Evolutionary conservation across 2,888 invertebrate genomes (phyloP).

Genomic region (Megalurothrips usitatus): DNA sequence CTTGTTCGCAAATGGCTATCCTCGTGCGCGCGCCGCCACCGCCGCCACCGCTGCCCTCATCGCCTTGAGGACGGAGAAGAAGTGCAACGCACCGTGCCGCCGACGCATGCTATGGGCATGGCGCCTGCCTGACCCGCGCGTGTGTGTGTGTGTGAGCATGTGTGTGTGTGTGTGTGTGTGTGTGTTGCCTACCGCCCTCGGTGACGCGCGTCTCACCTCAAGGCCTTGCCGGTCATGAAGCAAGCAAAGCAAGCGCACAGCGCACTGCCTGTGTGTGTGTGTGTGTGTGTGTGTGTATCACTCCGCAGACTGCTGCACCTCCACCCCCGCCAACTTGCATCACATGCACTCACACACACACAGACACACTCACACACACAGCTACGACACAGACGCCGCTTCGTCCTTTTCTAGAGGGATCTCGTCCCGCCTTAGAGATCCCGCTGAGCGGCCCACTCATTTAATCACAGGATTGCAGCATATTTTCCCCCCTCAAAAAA

Average conservation of each 20-base stretch:
- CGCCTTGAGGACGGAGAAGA: too few species aligned
- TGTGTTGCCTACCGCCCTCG: constrained; percentile 11
- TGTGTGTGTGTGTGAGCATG: too few species aligned
- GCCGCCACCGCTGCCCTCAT: too few species aligned
- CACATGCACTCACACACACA: not conserved
- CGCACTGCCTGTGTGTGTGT: not conserved
- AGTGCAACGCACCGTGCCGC: not conserved
- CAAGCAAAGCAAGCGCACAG: too few species aligned
- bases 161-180: not conserved
- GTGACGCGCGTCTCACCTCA: not conserved
- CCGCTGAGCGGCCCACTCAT: too few species aligned
- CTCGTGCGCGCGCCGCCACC: not conserved
- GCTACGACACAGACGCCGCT: not conserved
- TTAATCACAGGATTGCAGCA: too few species aligned
- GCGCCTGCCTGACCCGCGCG: too few species aligned
- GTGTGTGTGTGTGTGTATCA: not conserved
- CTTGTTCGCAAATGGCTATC: too few species aligned
- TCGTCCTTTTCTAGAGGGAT: too few species aligned
- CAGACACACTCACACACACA: not conserved
- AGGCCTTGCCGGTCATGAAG: constrained; percentile 11
- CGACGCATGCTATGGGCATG: not conserved
- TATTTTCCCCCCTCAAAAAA: too few species aligned
- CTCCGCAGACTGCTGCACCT: not conserved
- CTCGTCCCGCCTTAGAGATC: too few species aligned
- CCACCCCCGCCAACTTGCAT: constrained; percentile 9